Conservation (phyloP, 1,140 invertebrate genomes). For the Trichonephila clavata region DNA sequence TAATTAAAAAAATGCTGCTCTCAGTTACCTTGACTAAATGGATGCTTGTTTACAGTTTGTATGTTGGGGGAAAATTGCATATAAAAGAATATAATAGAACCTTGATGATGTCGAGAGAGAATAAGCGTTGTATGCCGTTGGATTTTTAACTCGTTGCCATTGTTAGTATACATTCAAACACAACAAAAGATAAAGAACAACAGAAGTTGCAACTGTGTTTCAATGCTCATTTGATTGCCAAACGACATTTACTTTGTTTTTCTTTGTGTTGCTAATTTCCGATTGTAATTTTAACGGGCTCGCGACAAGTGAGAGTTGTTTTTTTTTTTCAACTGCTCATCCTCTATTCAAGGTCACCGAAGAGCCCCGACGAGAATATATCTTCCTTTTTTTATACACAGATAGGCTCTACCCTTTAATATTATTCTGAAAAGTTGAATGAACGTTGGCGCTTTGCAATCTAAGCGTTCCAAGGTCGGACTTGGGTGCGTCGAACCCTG, state of each 20-base stretch:
- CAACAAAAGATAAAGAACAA: constrained; percentile 2
- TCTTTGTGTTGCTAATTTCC: constrained; percentile 11
- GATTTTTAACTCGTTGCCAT: neutral
- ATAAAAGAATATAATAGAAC: neutral
- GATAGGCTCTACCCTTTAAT: constrained; percentile 46
- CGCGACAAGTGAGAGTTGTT: constrained; percentile 2
- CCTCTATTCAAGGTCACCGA: constrained; percentile 40
- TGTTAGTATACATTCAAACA: neutral
- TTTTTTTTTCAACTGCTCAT: constrained; percentile 5
- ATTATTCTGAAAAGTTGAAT: constrained; percentile 71
- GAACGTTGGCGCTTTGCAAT: constrained; percentile 42
- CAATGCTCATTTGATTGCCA: neutral
- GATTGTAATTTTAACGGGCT: constrained; percentile 54
- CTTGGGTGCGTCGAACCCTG: constrained; percentile 35
- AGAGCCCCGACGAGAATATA: constrained; percentile 27
- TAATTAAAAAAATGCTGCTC: too few species aligned
- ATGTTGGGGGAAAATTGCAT: neutral
- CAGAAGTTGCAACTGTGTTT: neutral
- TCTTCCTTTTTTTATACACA: constrained; percentile 26
- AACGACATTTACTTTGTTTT: neutral
- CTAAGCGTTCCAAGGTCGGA: constrained; percentile 55
- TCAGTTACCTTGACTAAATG: too few species aligned
- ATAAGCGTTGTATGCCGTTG: neutral
- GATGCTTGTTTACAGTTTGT: too few species aligned
- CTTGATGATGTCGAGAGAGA: neutral